Conservation (phyloP, 2,888 invertebrate genomes). For the Hartigia nigra region DNA sequence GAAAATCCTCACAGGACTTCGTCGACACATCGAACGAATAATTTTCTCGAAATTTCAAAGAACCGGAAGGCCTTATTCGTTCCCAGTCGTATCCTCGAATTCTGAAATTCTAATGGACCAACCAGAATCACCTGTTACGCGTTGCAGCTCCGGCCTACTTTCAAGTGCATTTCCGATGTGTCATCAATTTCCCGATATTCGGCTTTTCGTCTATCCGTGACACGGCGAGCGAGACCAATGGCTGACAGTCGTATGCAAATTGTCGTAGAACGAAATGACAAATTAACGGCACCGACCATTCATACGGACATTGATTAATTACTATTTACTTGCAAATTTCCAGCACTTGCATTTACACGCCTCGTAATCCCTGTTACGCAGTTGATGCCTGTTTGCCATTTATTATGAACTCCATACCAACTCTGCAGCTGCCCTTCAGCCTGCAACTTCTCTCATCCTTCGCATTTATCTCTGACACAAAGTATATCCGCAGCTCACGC, state of each 20-base stretch:
- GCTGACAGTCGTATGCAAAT: constrained; percentile 48
- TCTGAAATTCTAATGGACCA: not conserved
- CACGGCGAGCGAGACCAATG: not conserved
- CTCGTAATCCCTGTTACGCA: constrained; percentile 34
- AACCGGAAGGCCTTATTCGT: not conserved
- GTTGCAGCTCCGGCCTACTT: not conserved
- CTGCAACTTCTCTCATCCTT: not conserved
- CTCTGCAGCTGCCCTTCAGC: not conserved
- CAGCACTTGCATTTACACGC: constrained; percentile 52
- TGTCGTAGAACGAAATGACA: constrained; percentile 58
- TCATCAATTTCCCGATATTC: constrained; percentile 9
- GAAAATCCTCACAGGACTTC: not conserved
- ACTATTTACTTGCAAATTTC: constrained; percentile 65
- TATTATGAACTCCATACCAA: constrained; percentile 45
- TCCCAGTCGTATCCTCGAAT: not conserved
- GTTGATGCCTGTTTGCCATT: constrained; percentile 56
- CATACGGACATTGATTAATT: constrained; percentile 62
- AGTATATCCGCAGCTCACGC: not conserved
- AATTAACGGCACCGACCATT: constrained; percentile 56
- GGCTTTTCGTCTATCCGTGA: not conserved
- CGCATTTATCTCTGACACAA: not conserved
- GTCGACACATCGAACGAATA: not conserved
- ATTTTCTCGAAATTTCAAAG: not conserved
- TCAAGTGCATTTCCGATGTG: constrained; percentile 1
- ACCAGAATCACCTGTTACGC: constrained; percentile 4